A percentile compares a stretch with the other conserved stretches of the same genome.
Evolutionary conservation across 2,888 invertebrate genomes (phyloP).

Genomic region (Agrochola litura): DNA sequence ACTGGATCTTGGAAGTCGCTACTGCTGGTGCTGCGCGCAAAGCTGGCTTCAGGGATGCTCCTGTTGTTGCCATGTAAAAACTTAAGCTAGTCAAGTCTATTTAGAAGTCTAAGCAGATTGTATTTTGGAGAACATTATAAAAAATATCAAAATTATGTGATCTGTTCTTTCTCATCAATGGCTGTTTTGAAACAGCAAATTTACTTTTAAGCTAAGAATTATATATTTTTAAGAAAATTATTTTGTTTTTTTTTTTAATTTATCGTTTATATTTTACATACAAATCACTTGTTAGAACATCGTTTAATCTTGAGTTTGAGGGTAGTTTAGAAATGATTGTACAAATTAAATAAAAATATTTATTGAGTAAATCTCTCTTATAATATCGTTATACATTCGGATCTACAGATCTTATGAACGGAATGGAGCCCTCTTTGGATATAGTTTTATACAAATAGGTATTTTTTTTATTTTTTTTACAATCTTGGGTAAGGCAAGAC

Average conservation of each 20-base stretch:
- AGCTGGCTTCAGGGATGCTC: constrained; percentile 48
- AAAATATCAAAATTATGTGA: constrained; percentile 36
- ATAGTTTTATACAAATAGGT: constrained; percentile 68
- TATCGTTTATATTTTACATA: neutral
- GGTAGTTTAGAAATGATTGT: constrained; percentile 28
- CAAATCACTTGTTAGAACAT: too few species aligned
- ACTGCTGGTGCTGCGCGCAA: constrained; percentile 45
- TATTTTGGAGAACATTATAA: constrained; percentile 6
- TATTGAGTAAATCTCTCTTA: constrained; percentile 71
- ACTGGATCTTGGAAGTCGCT: constrained; percentile 79
- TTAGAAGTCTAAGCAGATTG: neutral
- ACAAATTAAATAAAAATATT: constrained; percentile 67
- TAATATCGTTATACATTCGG: constrained; percentile 64
- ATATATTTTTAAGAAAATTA: constrained; percentile 12
- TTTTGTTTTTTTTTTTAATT: neutral
- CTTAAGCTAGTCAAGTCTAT: neutral
- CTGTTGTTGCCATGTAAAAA: constrained; percentile 34
- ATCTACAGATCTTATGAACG: constrained; percentile 66
- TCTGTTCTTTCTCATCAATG: constrained; percentile 35
- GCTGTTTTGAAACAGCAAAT: constrained; percentile 13
- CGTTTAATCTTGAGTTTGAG: neutral
- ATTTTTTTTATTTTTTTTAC: constrained; percentile 64
- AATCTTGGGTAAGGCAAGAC: constrained; percentile 81
- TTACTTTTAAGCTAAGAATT: constrained; percentile 14
- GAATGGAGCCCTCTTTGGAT: constrained; percentile 70